Evolutionary conservation across 30 jellyfish, hydroid and myxozoan genomes (phyloP), one percentile per base, ranked within the genome.

Genomic region (Aurelia aurita): DNA sequence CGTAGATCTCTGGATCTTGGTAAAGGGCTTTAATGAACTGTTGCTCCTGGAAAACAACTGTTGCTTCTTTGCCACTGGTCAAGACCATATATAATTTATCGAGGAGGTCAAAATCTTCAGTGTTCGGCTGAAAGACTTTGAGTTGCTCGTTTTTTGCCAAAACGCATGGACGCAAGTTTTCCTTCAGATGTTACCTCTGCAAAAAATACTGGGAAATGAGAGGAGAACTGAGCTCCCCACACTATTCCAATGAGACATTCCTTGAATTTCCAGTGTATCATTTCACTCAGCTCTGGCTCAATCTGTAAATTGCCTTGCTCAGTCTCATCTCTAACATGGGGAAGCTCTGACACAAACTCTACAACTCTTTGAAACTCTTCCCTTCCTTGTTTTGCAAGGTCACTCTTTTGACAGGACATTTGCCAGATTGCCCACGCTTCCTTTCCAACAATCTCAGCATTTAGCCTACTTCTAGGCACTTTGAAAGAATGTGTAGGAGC

Each of bases 131-230:
- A 21, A 12, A 47, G 43, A 43, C 69, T 27, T 19, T 19, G 19
- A 39, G 22, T 18, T 15, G 16, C 43, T 39, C 34, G 31, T 39
- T 47, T 16, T 32, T 11, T 31, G 8, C 26, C n/a, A 5, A 27
- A n/a, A 16, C 69, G 73, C 10, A 71, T 10, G n/a, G 39, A 9
- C 39, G 31, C 83, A 28, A 27, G 21, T n/a, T 71, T 71, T 43
- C 73, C 72, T 5, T 10, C 83, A 9, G 82, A 9, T 6, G 15
- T 23, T 25, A 74, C 29, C 51, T 55, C 63, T 43, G 22, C 27
- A 82, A 74, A 74, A n/a, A 74, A 74, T 18, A 74, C 39, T 3
- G 76, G 51, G 26, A 74, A 74, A 51, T 47, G 53, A 15, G 82
- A 9, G 58, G 19, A 20, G 26, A 70, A 47, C 83, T 27, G 39